Evolutionary conservation across 2,888 invertebrate species (phyloP), one percentile per base, ranked within the genome.

Genomic region (Drosophila robusta): DNA sequence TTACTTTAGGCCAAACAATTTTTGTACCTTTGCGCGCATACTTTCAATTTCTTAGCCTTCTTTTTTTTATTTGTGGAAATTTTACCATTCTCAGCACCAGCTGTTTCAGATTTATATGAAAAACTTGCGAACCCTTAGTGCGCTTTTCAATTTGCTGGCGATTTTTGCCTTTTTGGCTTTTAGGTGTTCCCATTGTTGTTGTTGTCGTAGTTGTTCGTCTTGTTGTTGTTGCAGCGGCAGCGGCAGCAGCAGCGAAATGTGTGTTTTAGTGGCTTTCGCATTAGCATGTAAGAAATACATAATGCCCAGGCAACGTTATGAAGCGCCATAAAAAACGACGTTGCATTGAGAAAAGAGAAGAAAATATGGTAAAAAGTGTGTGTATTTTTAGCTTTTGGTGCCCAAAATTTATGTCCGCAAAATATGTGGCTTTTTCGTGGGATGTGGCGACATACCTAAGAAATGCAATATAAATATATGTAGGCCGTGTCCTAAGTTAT

Each of bases 241-340:
- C 73, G 55, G 26, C 9, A 29, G 56, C 12, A 26, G 63, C 42
- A 51, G 66, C 73, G 55, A 83, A 83, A 83, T 82, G 83, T 83
- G 83, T 84, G 85, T 83, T 83, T 83, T 84, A 84, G 83, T 84
- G 85, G 83, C 76, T 82, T 82, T 78, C 80, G 85, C 76, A 83
- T 83, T 84, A 83, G 83, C 83, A 83, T 83, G 82, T 76, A 72
- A 71, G 81, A 69, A 69, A 79, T 73, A 70, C 75, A 67, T 77
- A 77, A 77, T 77, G 65, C 69, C 66, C 52, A 49, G 56, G 55
- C 34, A 55, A 50, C 60, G 64, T 58, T 75, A 61, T 55, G 49
- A 58, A 68, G 58, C 65, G 71, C 66, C 45, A 60, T 75, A 71
- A 77, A 78, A 70, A 77, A 74, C 68, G 56, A 72, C 75, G 63